Evolutionary conservation across 2,888 invertebrate species (phyloP), one percentile per base, ranked within the genome.

Genomic region (Capitulum mitella): DNA sequence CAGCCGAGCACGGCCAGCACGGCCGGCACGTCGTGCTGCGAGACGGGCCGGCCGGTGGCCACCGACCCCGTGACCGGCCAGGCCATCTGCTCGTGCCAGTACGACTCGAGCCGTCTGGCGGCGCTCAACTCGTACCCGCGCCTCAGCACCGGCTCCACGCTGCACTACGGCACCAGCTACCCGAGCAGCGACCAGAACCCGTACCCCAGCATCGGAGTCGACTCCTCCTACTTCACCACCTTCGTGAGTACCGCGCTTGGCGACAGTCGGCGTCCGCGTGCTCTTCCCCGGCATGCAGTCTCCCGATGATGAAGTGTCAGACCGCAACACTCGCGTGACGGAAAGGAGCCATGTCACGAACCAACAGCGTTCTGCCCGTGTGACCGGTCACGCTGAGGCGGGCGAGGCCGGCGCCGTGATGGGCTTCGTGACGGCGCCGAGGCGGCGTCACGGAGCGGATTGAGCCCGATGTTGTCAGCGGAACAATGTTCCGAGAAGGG

Each of bases 11-110:
- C 70, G 26, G 26, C 70, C 26, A n/a, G 26, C 37, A 26, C 26
- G 26, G 70, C 37, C 70, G 79, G 81, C 26, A 79, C 79, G 16
- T 82, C 91, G 79, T 95, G 95, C 87, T 95, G 95, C 88, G 95
- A 95, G 86, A 94, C 94, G 83, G 95, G 95, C 78, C 90, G 95
- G 81, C 94, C 95, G 82, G 91, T 95, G 86, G 93, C 94, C 89
- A 94, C 94, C 83, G 95, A 96, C 87, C 95, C 95, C 16, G 93
- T 95, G 81, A 93, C 94, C 82, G 95, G 95, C 58, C 95, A 95
- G 87, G 93, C 94, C 79, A 94, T 96, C 83, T 96, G 95, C 87
- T 95, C 95, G 83, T 96, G 96, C 87, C 95, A 95, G 86, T 95
- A 95, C 87, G 95, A 95, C 37, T 26, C 70, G 26, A 37, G 70